Base-by-base conservation (phyloP, 1,140 invertebrate genomes). In the Aphis gossypii region DNA sequence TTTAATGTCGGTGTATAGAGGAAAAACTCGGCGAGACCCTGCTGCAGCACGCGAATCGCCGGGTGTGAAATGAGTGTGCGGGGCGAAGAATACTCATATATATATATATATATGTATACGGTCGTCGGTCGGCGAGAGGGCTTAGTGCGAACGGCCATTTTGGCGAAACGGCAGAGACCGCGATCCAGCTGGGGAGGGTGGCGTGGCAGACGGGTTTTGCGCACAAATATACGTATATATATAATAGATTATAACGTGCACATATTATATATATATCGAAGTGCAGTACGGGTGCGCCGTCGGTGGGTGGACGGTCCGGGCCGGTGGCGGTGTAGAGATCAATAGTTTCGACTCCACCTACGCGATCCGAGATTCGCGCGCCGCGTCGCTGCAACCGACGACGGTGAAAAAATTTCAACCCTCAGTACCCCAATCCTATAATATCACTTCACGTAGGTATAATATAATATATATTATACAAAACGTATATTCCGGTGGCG, bases 141-240 rank as follows among this genome's bases (percentile, higher is more conserved):
- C 30, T 76, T 60, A 76, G 60, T 56, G 88, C 35, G 88, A 89
- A 89, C 88, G 88, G 88, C 88, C 88, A 89, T 89, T 89, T 56
- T 89, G 88, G 88, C 88, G 88, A 89, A 41, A 89, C 88, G 88
- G 51, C 88, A 56, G 38, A 89, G 88, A 89, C 48, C 87, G 21
- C 87, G 60, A n/a, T 76, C 60, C 30, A n/a, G n/a, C 60, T n/a
- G 60, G 6, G 30, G 56, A 8, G 23, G 30, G 60, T 14, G 30
- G 25, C 25, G 8, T 60, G 60, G n/a, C 30, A 4, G 30, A 30
- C 87, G 48, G 41, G 41, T 44, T 30, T 25, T 44, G 30, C 84
- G 41, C 41, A 82, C n/a, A 82, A 35, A 82, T 21, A 82, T 14
- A 20, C 38, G 7, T 82, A 35, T 76, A 76, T 76, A n/a, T 76